These are phyloP conservation scores for Brachymystax lenok DNA, from an alignment of 2,797 vertebrate species.

Conservation along the genomic window DNA sequence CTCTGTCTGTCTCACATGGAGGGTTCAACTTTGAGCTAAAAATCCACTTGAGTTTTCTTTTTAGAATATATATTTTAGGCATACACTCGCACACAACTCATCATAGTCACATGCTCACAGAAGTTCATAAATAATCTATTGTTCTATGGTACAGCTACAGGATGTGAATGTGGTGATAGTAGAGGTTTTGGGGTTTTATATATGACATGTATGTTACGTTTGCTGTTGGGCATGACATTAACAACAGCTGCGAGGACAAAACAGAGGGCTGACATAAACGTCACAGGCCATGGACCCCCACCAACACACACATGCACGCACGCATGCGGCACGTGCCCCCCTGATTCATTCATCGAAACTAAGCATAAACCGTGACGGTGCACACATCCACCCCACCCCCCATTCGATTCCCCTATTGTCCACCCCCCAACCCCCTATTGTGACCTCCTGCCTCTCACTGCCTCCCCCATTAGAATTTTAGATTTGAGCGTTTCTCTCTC, in stretches of 20 bases:
- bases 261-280: not conserved
- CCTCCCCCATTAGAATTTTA: constrained; percentile 62
- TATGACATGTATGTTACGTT: not conserved
- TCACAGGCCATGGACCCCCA: not conserved
- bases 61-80: too few species aligned
- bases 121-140: too few species aligned
- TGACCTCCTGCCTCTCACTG: constrained; percentile 49
- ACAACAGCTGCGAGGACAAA: constrained; percentile 54
- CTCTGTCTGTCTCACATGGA: too few species aligned
- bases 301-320: constrained; percentile 23
- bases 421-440: constrained; percentile 31
- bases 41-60: too few species aligned
- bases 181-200: not conserved
- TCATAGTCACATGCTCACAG: too few species aligned
- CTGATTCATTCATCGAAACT: constrained; percentile 68
- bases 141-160: too few species aligned
- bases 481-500: constrained; percentile 47
- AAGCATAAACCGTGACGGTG: constrained; percentile 51
- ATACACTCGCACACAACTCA: too few species aligned
- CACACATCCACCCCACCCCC: constrained; percentile 34
- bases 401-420: constrained; percentile 36
- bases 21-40: too few species aligned
- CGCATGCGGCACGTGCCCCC: constrained; percentile 48
- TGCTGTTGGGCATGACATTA: constrained; percentile 26
- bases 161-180: too few species aligned